These are phyloP conservation scores for Stigmatopora argus DNA, from an alignment of 2,113 vertebrate species.

Conservation along the genomic window DNA sequence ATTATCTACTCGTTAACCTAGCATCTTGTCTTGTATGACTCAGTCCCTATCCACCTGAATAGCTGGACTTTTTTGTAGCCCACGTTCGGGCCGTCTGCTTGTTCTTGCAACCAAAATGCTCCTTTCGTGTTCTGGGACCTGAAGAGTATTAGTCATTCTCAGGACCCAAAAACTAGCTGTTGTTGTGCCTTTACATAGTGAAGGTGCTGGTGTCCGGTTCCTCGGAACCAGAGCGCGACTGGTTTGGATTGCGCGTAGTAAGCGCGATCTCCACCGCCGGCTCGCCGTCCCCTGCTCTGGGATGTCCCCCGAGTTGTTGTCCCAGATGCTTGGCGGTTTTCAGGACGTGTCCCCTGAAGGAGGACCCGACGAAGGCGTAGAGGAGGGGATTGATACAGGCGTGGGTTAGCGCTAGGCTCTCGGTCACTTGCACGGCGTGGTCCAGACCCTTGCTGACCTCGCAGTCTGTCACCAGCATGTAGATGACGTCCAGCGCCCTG, in stretches of 20 bases:
- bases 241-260: slow-evolving; percentile 31
- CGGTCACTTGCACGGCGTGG: slow-evolving; percentile 76
- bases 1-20: background rate
- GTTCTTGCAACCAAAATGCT: background rate
- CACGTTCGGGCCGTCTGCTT: background rate
- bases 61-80: background rate
- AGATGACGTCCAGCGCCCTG: slow-evolving; percentile 79
- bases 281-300: slow-evolving; percentile 20
- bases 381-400: slow-evolving; percentile 90
- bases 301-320: slow-evolving; percentile 41
- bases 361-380: slow-evolving; percentile 83
- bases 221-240: slow-evolving; percentile 56
- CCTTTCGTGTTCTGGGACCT: background rate
- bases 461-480: slow-evolving; percentile 78
- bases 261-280: slow-evolving; percentile 61
- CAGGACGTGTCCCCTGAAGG: slow-evolving; percentile 79
- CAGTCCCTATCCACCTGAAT: background rate
- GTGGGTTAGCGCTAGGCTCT: slow-evolving; percentile 83
- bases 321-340: slow-evolving; percentile 75
- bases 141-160: background rate
- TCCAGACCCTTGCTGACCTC: slow-evolving; percentile 78
- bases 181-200: slow-evolving; percentile 54
- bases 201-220: slow-evolving; percentile 69
- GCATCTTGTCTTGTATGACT: background rate
- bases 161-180: background rate